Evolutionary conservation across 1,140 invertebrate genomes (phyloP).

Genomic region (Pollicipes pollicipes): DNA sequence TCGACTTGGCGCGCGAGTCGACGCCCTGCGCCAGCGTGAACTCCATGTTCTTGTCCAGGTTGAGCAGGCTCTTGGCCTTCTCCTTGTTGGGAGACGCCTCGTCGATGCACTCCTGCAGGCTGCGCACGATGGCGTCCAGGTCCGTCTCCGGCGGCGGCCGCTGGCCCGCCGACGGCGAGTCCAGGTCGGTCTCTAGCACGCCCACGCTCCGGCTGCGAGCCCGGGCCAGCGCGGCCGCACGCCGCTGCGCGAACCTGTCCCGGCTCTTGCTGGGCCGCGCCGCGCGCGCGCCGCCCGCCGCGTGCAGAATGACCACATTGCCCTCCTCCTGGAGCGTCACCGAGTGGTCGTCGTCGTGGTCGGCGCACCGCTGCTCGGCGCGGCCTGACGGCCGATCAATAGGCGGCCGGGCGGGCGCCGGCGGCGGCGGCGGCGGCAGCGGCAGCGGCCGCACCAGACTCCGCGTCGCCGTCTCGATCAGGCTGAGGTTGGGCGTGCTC

Average conservation of each 20-base stretch:
- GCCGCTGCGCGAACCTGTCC: conserved; percentile 12
- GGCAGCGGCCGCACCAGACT: conserved; percentile 3
- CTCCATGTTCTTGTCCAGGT: conserved; percentile 36
- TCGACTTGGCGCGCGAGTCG: conserved; percentile 54
- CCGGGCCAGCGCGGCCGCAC: conserved; percentile 12
- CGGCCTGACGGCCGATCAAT: conserved; percentile 13
- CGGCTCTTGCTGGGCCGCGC: conserved; percentile 17
- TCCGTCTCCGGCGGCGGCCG: conserved; percentile 16
- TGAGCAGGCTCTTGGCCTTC: conserved; percentile 57
- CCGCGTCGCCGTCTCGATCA: conserved; percentile 17
- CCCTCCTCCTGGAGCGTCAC: conserved; percentile 8
- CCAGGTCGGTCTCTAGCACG: conserved; percentile 68
- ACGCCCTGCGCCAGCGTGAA: conserved; percentile 20
- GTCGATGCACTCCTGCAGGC: conserved; percentile 16
- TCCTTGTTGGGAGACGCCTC: conserved; percentile 30
- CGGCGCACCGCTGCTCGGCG: conserved; percentile 10
- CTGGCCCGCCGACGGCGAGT: conserved; percentile 29
- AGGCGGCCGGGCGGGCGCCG: conserved; percentile 7
- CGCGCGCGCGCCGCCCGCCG: conserved; percentile 23
- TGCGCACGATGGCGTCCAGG: conserved; percentile 32
- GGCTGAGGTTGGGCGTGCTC: conserved; percentile 20
- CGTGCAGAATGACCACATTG: conserved; percentile 12
- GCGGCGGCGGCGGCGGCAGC: conserved; percentile 11
- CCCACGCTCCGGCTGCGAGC: conserved; percentile 25
- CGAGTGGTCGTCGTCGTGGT: conserved; percentile 12